Evolutionary conservation across 2,888 invertebrate species (phyloP), one percentile per base, ranked within the genome.

Genomic region (Pemphredon lugubris): DNA sequence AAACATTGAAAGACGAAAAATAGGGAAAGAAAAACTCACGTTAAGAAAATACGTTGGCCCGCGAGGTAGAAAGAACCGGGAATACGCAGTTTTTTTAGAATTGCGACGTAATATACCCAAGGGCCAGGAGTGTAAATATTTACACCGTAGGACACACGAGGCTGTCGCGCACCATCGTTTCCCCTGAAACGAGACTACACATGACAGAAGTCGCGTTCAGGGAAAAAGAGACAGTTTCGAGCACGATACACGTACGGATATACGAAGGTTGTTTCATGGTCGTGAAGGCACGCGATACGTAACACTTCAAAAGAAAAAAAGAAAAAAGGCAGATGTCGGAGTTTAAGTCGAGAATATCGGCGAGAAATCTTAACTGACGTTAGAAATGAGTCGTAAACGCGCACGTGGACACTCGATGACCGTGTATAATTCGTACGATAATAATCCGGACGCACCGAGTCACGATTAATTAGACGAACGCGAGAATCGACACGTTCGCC

Each of bases 51-150:
- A n/a, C n/a, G n/a, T n/a, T n/a, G n/a, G 26, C 9, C 20, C 37
- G 59, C 40, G 47, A 37, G 57, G 63, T 47, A 53, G 42, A 55
- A 69, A 63, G 57, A 58, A 69, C n/a, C 16, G 34, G 51, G 26
- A 45, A 20, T n/a, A n/a, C 30, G n/a, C 63, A 40, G 34, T 53
- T 20, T n/a, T n/a, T 47, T 18, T 48, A 54, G 48, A 54, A 72
- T 72, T 69, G 30, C 61, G 16, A 44, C 54, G 66, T 54, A 61
- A 66, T 68, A 73, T 57, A 67, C 39, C 60, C 64, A 50, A 64
- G 68, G 40, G 71, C 60, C 59, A 30, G 40, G 37, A 51, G 45
- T 44, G 68, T 75, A 77, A 75, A 77, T 75, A 73, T 75, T 75
- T 78, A 77, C 69, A 71, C 45, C 60, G 71, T 45, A 51, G 11